Percentiles rank a stretch among this genome's conserved stretches.
Conservation (phyloP, 53 echinoderm and acorn worm genomes). For the Antedon mediterranea region DNA sequence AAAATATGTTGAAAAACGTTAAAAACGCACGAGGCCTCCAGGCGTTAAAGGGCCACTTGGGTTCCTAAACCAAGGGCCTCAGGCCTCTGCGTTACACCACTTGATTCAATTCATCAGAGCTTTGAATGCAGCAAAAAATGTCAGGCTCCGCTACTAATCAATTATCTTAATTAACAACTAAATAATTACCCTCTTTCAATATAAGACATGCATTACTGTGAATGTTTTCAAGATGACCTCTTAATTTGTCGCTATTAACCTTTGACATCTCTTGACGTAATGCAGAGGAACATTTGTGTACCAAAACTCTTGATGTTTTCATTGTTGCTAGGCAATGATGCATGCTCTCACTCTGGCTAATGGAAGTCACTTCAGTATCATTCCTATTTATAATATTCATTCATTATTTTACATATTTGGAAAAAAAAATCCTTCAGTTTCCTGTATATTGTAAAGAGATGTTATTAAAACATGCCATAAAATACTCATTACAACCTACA, state of each 20-base stretch:
- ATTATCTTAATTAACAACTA: background rate
- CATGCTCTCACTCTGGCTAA: conserved; percentile 40
- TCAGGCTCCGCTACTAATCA: background rate
- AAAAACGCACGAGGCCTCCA: too few species aligned
- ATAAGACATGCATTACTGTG: background rate
- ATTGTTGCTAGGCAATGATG: conserved; percentile 43
- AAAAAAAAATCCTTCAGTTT: background rate
- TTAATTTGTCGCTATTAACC: background rate
- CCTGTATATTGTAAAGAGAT: too few species aligned
- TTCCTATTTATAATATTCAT: too few species aligned
- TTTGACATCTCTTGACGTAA: background rate
- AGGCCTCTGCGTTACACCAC: too few species aligned
- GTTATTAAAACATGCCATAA: too few species aligned
- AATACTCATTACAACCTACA: too few species aligned
- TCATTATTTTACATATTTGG: background rate
- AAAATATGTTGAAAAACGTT: too few species aligned
- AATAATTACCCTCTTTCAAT: conserved; percentile 26
- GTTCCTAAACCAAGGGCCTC: too few species aligned
- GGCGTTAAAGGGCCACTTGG: too few species aligned
- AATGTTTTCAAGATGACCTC: conserved; percentile 2
- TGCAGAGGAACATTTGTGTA: conserved; percentile 38
- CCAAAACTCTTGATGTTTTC: conserved; percentile 35
- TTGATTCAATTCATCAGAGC: too few species aligned
- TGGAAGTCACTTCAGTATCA: conserved; percentile 19
- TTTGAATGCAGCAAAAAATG: too few species aligned